Percentiles rank a stretch among this genome's conserved stretches.
These are phyloP conservation scores for Papilio polytes DNA, from an alignment of 1,140 invertebrate genomes.

Conservation along the genomic window DNA sequence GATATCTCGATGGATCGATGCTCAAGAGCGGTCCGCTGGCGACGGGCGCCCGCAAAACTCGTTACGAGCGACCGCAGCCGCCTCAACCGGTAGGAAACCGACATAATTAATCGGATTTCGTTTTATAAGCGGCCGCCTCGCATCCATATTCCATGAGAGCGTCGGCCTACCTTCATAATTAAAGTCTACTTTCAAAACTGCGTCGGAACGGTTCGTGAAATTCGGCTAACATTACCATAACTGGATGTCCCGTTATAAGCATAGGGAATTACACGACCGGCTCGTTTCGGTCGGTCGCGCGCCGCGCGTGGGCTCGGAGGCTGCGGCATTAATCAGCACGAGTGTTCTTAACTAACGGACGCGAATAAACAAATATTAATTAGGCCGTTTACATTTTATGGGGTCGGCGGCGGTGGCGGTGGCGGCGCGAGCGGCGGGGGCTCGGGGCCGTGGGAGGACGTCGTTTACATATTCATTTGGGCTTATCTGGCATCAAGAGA, in stretches of 20 bases:
- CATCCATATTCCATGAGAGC: slow-evolving; percentile 34
- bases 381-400: slow-evolving; percentile 71
- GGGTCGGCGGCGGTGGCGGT: slow-evolving; percentile 52
- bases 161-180: slow-evolving; percentile 49
- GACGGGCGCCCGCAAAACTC: slow-evolving; percentile 21
- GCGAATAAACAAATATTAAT: slow-evolving; percentile 77
- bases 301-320: slow-evolving; percentile 47
- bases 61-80: slow-evolving; percentile 2
- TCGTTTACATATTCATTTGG: slow-evolving; percentile 74
- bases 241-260: slow-evolving; percentile 77
- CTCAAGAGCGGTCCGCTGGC: slow-evolving; percentile 12
- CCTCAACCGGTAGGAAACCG: slow-evolving; percentile 27
- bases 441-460: slow-evolving; percentile 66
- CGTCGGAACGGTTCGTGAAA: slow-evolving; percentile 65
- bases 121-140: slow-evolving; percentile 24
- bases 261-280: slow-evolving; percentile 78
- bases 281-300: slow-evolving; percentile 59
- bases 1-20: slow-evolving; percentile 54
- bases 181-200: slow-evolving; percentile 71
- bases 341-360: slow-evolving; percentile 62
- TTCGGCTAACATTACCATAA: slow-evolving; percentile 82
- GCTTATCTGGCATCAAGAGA: slow-evolving; percentile 72
- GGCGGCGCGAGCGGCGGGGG: background rate
- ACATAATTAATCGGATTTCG: slow-evolving; percentile 36
- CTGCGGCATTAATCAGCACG: slow-evolving; percentile 57